Percentiles rank a stretch among this genome's conserved stretches.
Conservation (phyloP, 2,888 invertebrate genomes). For the Drosophila prolongata region DNA sequence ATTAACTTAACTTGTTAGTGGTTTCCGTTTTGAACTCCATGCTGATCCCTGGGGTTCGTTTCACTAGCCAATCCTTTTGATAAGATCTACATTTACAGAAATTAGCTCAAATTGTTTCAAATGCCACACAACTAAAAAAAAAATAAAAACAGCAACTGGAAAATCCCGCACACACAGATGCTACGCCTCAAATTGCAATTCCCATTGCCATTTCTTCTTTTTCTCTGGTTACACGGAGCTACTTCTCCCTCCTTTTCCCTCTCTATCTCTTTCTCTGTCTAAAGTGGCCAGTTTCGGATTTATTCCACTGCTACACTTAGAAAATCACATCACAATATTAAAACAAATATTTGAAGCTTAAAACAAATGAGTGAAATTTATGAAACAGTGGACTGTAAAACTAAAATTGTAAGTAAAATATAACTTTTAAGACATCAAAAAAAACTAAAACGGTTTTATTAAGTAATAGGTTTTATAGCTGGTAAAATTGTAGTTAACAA, state of each 20-base stretch:
- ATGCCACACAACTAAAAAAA: slow-evolving; percentile 45
- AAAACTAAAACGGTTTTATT: too few relatives aligned
- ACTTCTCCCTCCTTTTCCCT: slow-evolving; percentile 1
- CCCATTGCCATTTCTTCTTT: slow-evolving; percentile 19
- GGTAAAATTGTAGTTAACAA: too few relatives aligned
- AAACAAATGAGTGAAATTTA: too few relatives aligned
- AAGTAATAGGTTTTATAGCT: too few relatives aligned
- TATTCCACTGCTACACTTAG: slow-evolving; percentile 9
- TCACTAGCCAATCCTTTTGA: slow-evolving; percentile 36
- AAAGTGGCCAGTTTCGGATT: slow-evolving; percentile 53
- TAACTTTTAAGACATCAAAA: too few relatives aligned
- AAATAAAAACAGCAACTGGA: slow-evolving; percentile 28
- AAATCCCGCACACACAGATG: slow-evolving; percentile 53
- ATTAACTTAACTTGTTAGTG: slow-evolving; percentile 6
- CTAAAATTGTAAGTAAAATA: too few relatives aligned
- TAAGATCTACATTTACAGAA: slow-evolving; percentile 45
- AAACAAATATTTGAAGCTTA: too few relatives aligned
- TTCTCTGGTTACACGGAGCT: slow-evolving; percentile 17
- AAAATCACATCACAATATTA: not conserved
- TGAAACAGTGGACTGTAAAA: too few relatives aligned
- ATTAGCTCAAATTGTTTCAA: slow-evolving; percentile 58
- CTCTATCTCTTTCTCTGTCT: slow-evolving; percentile 11
- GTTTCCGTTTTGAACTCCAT: slow-evolving; percentile 10
- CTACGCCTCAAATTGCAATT: slow-evolving; percentile 46
- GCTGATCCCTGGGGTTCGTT: slow-evolving; percentile 31